Evolutionary conservation across 2,888 invertebrate genomes (phyloP).

Genomic region (Poecilus cupreus): DNA sequence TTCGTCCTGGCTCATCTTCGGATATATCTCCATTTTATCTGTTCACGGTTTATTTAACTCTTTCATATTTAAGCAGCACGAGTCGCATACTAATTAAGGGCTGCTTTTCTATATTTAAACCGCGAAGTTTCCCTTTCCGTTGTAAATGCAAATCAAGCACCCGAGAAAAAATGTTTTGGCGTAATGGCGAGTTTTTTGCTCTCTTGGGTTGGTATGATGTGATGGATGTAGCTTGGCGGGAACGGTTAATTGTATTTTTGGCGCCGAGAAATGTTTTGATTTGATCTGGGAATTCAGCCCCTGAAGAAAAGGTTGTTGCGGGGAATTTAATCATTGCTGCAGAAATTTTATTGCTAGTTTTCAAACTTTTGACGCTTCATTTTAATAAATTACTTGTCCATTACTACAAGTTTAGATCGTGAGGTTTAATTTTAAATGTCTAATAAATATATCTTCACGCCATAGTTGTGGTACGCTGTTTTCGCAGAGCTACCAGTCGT

Average conservation of each 20-base stretch:
- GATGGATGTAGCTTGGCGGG: conserved; percentile 12
- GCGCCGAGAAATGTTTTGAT: conserved; percentile 35
- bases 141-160: conserved; percentile 23
- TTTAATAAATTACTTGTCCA: neutral
- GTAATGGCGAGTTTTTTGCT: conserved; percentile 11
- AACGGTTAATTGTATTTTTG: conserved; percentile 47
- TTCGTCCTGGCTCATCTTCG: conserved; percentile 5
- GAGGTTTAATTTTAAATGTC: too few relatives aligned
- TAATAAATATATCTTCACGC: too few relatives aligned
- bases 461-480: too few relatives aligned
- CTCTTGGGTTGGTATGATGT: conserved; percentile 3
- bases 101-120: conserved; percentile 42
- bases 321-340: conserved; percentile 18
- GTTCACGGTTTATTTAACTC: conserved; percentile 43
- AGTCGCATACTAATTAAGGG: conserved; percentile 5
- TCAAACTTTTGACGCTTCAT: neutral
- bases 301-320: conserved; percentile 1
- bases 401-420: too few relatives aligned
- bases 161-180: conserved; percentile 30
- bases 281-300: conserved; percentile 32
- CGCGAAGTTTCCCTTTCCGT: neutral
- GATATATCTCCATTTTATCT: conserved; percentile 25
- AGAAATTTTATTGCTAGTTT: neutral
- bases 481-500: too few relatives aligned
- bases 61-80: conserved; percentile 18